Percentiles rank a stretch among this genome's conserved stretches.
Evolutionary conservation across 2,888 invertebrate species (phyloP).

Genomic region (Coenonympha glycerion): DNA sequence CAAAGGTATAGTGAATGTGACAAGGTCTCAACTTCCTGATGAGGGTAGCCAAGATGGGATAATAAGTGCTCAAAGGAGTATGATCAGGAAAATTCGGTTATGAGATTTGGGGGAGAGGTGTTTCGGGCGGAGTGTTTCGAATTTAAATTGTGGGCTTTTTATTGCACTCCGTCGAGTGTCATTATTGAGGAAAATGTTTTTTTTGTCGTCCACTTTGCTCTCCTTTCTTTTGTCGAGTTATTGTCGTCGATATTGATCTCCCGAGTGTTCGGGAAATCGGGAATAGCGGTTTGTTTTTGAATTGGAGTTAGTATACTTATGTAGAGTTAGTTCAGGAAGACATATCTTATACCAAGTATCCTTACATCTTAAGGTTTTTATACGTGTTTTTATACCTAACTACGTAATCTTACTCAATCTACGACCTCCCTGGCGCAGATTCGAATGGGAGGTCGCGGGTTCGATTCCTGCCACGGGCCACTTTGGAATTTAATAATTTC

Average conservation of each 20-base stretch:
- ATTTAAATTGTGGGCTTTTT: slow-evolving; percentile 37
- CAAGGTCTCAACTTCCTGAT: slow-evolving; percentile 31
- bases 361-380: too few relatives aligned
- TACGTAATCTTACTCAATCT: too few relatives aligned
- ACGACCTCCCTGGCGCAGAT: too few relatives aligned
- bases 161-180: slow-evolving; percentile 20
- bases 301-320: too few relatives aligned
- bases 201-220: slow-evolving; percentile 5
- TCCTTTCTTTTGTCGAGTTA: not conserved
- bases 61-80: slow-evolving; percentile 41
- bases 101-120: slow-evolving; percentile 36
- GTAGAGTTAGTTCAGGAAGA: too few relatives aligned
- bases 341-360: too few relatives aligned
- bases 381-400: too few relatives aligned
- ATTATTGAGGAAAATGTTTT: slow-evolving; percentile 18
- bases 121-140: slow-evolving; percentile 30
- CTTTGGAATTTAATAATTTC: too few relatives aligned
- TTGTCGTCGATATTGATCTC: slow-evolving; percentile 8
- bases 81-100: slow-evolving; percentile 45
- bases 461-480: too few relatives aligned
- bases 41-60: slow-evolving; percentile 36
- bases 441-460: too few relatives aligned
- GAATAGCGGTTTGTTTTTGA: not conserved
- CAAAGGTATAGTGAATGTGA: slow-evolving; percentile 26
- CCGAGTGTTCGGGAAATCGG: not conserved